A percentile compares a stretch with the other conserved stretches of the same genome.
These are phyloP conservation scores for Melanotaenia trifasciata DNA, from an alignment of 2,797 vertebrate genomes.

Conservation along the genomic window DNA sequence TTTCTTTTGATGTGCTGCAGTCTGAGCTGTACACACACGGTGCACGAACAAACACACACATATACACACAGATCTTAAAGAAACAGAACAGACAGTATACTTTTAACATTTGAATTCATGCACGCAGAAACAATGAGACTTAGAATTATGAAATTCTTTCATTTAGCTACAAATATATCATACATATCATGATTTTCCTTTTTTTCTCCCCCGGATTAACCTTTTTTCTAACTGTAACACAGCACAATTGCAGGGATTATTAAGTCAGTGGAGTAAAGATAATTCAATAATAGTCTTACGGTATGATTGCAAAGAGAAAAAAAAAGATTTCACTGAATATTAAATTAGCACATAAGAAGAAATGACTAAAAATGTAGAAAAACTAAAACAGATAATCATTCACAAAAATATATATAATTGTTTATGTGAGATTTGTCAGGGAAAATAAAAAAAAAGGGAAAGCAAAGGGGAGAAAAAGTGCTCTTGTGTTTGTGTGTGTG, in stretches of 20 bases:
- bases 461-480: constrained; percentile 40
- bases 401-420: constrained; percentile 11
- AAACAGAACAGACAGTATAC: constrained; percentile 46
- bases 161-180: constrained; percentile 52
- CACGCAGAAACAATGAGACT: constrained; percentile 38
- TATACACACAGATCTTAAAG: constrained; percentile 53
- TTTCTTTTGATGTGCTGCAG: constrained; percentile 86
- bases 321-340: constrained; percentile 25
- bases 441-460: constrained; percentile 42
- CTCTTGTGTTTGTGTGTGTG: constrained; percentile 43
- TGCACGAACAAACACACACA: constrained; percentile 23
- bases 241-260: constrained; percentile 38
- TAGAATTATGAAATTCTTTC: constrained; percentile 52
- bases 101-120: constrained; percentile 38
- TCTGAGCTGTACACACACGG: constrained; percentile 71
- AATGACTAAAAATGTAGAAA: constrained; percentile 28
- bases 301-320: constrained; percentile 20
- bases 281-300: constrained; percentile 8
- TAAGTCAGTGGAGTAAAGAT: constrained; percentile 24
- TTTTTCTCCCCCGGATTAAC: constrained; percentile 23
- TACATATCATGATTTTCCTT: constrained; percentile 20
- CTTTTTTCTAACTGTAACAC: constrained; percentile 31
- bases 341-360: constrained; percentile 7
- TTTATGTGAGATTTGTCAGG: constrained; percentile 39
- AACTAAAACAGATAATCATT: constrained; percentile 8